A percentile compares a stretch with the other conserved stretches of the same genome.
These are phyloP conservation scores for Talpa occidentalis DNA, from an alignment of 2,113 vertebrate species.

Conservation along the genomic window DNA sequence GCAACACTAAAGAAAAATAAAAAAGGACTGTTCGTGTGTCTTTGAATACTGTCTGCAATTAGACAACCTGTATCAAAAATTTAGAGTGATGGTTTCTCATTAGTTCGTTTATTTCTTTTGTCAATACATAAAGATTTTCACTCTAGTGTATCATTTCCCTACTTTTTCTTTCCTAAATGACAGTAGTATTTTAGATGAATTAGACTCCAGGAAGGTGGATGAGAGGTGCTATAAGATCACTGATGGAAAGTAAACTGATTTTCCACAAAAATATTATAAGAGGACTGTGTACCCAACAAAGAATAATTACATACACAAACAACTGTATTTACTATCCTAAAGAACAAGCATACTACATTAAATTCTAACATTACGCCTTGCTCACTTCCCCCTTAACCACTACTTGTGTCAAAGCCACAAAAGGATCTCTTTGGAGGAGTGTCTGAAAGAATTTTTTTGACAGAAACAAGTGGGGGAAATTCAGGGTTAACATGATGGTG, in stretches of 20 bases:
- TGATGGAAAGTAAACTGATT: neutral
- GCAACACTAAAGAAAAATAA: neutral
- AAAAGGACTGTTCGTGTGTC: neutral
- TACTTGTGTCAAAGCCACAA: neutral
- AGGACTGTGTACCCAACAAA: neutral
- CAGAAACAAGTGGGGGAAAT: neutral
- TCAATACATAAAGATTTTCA: neutral
- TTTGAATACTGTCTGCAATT: neutral
- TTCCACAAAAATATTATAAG: neutral
- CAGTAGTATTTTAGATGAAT: neutral
- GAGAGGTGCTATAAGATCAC: neutral
- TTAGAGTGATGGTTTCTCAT: neutral
- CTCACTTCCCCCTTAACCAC: neutral
- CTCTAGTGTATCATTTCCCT: neutral
- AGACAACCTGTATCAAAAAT: neutral
- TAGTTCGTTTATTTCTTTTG: neutral
- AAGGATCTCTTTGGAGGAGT: neutral
- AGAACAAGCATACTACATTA: neutral
- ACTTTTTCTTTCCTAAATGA: neutral
- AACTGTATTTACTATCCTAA: neutral
- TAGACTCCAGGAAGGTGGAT: neutral
- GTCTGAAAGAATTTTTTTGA: neutral
- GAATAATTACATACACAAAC: neutral
- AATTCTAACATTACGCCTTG: slow-evolving; percentile 9
- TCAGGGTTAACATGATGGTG: neutral